These are phyloP conservation scores for Sebastes minor DNA, from an alignment of 2,797 vertebrate species.

Conservation along the genomic window DNA sequence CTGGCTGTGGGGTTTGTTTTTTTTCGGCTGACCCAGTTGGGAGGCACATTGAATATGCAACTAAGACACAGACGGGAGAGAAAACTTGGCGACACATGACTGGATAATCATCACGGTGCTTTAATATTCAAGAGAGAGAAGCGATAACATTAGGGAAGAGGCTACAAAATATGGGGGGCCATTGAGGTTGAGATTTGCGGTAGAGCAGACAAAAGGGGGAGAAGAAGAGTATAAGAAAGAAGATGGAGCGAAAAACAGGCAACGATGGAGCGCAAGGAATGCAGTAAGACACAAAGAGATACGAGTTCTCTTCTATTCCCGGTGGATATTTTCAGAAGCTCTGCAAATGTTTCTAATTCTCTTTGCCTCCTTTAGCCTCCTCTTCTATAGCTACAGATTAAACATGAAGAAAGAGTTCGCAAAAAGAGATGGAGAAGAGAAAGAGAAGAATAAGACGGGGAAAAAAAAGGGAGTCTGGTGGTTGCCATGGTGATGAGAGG, in stretches of 20 bases:
- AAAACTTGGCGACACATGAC: constrained; percentile 66
- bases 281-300: constrained; percentile 40
- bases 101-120: constrained; percentile 60
- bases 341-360: constrained; percentile 52
- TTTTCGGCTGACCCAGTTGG: constrained; percentile 73
- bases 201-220: neutral
- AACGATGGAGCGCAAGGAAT: neutral
- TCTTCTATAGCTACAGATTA: constrained; percentile 56
- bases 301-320: constrained; percentile 35
- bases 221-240: neutral
- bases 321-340: constrained; percentile 54
- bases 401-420: constrained; percentile 60
- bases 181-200: neutral
- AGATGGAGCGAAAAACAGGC: neutral
- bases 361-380: constrained; percentile 32
- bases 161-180: neutral
- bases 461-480: constrained; percentile 46
- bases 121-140: constrained; percentile 54
- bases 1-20: constrained; percentile 24
- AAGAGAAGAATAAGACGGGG: constrained; percentile 18
- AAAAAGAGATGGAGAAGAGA: constrained; percentile 51
- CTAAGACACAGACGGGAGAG: constrained; percentile 57
- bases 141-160: constrained; percentile 4
- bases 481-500: constrained; percentile 73
- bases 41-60: constrained; percentile 68